Base-by-base conservation (phyloP, 2,888 invertebrate genomes). In the Phalangium opilio region DNA sequence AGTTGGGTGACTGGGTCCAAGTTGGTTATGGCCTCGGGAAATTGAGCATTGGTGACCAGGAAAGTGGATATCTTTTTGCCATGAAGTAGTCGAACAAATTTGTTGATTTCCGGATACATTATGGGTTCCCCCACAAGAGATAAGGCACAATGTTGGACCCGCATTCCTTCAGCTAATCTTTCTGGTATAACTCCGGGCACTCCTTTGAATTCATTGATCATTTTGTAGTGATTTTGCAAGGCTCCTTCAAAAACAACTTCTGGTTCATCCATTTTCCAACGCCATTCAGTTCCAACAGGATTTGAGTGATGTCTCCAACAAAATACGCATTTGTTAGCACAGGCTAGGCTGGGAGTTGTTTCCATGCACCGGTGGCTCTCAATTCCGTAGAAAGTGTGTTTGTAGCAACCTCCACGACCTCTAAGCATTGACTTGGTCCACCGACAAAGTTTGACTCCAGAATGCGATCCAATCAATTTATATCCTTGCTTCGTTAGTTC, bases 271-370 rank as follows among this genome's bases (percentile, higher is more conserved):
- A 71, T 73, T 58, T 72, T 63, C 75, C 75, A 75, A 50, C 68
- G 65, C 75, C 75, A 75, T 56, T 74, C 73, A 3, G 75, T 75
- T n/a, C 74, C 75, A 2, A 75, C 74, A 18, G 68, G 68, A 58
- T 69, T 69, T 3, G 66, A 62, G 52, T 69, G 67, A 56, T 69
- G 68, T 18, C 74, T 64, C 74, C 75, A 75, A 56, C 75, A 75
- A 61, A 75, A 75, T 19, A 75, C 74, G 62, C 75, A 75, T 62
- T 75, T 75, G 57, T 75, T 74, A 33, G 74, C 74, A 60, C 74
- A 75, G 4, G 75, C 75, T 19, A 75, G 61, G 57, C 71, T 72
- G 0, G 75, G 75, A 2, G 75, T 75, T 2, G 73, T 67, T 60
- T 75, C 75, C 73, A 75, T 74, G 54, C 75, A 75, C 12, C 71